phyloP scores from a whole-genome alignment of 2,888 invertebrate genomes.

The Andrena fulva region DNA sequence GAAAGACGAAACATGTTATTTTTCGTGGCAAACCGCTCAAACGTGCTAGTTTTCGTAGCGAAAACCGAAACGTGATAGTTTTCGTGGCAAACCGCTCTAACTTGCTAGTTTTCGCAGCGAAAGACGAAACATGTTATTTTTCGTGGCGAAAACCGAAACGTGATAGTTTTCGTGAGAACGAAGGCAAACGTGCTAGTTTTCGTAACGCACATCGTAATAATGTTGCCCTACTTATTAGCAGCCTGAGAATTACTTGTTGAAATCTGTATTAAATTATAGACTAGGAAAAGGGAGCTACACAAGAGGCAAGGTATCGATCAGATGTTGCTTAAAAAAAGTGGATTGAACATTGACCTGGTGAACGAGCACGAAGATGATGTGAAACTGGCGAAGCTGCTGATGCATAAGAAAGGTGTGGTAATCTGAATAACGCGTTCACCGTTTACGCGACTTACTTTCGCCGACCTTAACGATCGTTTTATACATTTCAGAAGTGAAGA shows the following conservation, averaged over 20 bases:
- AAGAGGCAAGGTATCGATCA: conserved; percentile 89
- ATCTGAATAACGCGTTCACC: conserved; percentile 2
- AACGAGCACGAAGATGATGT: conserved; percentile 93
- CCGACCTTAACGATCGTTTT: not conserved
- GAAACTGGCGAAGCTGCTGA: conserved; percentile 91
- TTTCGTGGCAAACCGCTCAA: too few relatives aligned
- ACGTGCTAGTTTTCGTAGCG: too few relatives aligned
- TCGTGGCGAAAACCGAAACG: too few relatives aligned
- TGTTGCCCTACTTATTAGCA: not conserved
- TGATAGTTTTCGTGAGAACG: too few relatives aligned
- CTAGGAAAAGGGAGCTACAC: conserved; percentile 91
- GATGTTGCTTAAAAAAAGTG: conserved; percentile 90
- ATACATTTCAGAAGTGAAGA: conserved; percentile 67
- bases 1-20: too few relatives aligned
- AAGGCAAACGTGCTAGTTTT: too few relatives aligned
- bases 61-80: too few relatives aligned
- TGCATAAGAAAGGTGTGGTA: conserved; percentile 86
- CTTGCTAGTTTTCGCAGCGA: too few relatives aligned
- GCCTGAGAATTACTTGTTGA: conserved; percentile 26
- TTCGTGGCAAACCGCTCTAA: too few relatives aligned
- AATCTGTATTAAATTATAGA: conserved; percentile 84
- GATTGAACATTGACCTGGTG: conserved; percentile 91
- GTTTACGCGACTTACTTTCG: not conserved
- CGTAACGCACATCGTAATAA: too few relatives aligned
- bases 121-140: too few relatives aligned